A percentile compares a stretch with the other conserved stretches of the same genome.
These are phyloP conservation scores for Neria commutata DNA, from an alignment of 2,888 invertebrate genomes.

Conservation along the genomic window DNA sequence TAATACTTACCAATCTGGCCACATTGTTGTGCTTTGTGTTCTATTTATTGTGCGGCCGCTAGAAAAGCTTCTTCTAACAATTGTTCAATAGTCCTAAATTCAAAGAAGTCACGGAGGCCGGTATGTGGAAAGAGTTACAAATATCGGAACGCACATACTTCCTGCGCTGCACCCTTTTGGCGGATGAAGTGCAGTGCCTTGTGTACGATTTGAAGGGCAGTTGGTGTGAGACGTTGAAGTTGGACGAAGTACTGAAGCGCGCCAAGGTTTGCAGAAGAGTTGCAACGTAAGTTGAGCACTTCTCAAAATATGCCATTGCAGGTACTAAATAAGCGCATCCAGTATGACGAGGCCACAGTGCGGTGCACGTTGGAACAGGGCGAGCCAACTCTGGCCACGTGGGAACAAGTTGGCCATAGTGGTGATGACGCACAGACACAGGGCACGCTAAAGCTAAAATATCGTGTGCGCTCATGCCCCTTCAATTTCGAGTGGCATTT, in stretches of 20 bases:
- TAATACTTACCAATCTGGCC: too few species aligned
- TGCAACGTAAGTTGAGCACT: neutral
- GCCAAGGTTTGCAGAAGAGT: conserved; percentile 30
- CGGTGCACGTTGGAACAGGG: conserved; percentile 31
- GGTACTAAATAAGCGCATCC: conserved; percentile 50
- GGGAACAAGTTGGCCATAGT: neutral
- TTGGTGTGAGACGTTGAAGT: conserved; percentile 27
- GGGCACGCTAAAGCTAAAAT: conserved; percentile 42
- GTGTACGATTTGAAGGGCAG: conserved; percentile 33
- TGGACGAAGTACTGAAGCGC: conserved; percentile 26
- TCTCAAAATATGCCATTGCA: conserved; percentile 23
- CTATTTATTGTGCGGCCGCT: too few species aligned
- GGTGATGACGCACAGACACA: neutral
- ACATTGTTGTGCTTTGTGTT: too few species aligned
- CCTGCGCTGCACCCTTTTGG: conserved; percentile 26
- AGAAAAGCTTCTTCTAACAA: too few species aligned
- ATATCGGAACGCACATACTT: conserved; percentile 24
- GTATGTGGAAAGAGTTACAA: neutral
- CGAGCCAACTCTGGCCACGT: conserved; percentile 24
- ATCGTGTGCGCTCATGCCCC: conserved; percentile 38
- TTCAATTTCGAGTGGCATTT: conserved; percentile 50
- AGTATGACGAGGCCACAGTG: conserved; percentile 42
- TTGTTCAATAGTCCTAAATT: too few species aligned
- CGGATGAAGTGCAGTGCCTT: conserved; percentile 27
- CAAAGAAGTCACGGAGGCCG: too few species aligned